Evolutionary conservation across 2,797 vertebrate genomes (phyloP), one percentile per base, ranked within the genome.

Genomic region (Mallotus villosus): DNA sequence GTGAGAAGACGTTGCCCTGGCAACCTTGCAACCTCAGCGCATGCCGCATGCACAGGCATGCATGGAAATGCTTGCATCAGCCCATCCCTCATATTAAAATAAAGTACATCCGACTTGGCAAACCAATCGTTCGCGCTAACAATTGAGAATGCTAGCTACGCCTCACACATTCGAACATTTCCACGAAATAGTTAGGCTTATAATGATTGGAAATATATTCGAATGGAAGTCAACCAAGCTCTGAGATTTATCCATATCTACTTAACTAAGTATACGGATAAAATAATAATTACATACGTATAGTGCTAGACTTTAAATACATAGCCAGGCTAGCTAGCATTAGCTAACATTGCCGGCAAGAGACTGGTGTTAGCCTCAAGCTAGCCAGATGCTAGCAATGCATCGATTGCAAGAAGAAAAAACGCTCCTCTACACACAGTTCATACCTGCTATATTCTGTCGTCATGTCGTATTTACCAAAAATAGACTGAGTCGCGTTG

Each of bases 401-500:
- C 19, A 55, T 55, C 51, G 19, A 55, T 55, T 55, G 19, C 19
- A 74, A 74, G 73, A 60, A 0, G 11, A 79, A 68, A 68, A 86
- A 84, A 81, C 58, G 7, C 65, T 24, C 37, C 53, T 57, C 32
- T 11, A 32, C 68, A 72, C 71, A 27, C 46, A 11, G 63, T 17
- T 63, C 87, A 25, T 94, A 95, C 95, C 95, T 95, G 85, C 88
- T 93, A 82, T 88, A 83, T 88, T 84, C 87, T 79, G 90, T 84
- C 84, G 92, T 93, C 95, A 96, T 95, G 88, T 87, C 91, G 92
- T 84, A 86, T 84, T 71, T 66, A 55, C 71, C 61, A 49, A 5
- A 82, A 21, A 74, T 67, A 34, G 58, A 53, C 76, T 53, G 57
- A 7, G 65, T 34, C 41, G 17, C 29, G 17, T 32, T 63, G 27